Evolutionary conservation across 1,140 invertebrate species (phyloP).

Genomic region (Sycobia sp.): DNA sequence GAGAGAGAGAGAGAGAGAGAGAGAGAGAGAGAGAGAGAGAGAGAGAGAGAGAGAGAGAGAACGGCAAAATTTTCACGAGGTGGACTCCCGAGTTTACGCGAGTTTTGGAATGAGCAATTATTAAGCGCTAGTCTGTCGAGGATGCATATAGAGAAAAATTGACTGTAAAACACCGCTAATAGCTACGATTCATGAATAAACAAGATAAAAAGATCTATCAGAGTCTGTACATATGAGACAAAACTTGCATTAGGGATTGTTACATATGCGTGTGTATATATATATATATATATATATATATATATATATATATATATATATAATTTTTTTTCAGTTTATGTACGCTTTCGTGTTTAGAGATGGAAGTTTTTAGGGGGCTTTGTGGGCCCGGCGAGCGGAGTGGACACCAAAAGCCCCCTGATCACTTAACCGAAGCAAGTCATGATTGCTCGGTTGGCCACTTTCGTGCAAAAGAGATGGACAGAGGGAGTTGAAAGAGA

Average conservation of each 20-base stretch:
- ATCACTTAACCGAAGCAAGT: not conserved
- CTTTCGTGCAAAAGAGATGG: not conserved
- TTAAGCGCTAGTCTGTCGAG: too few relatives aligned
- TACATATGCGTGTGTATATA: slow-evolving; percentile 10
- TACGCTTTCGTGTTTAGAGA: slow-evolving; percentile 9
- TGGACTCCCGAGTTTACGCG: not conserved
- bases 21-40: too few relatives aligned
- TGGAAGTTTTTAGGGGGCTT: slow-evolving; percentile 30
- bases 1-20: too few relatives aligned
- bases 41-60: too few relatives aligned
- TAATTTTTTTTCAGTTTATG: slow-evolving; percentile 13
- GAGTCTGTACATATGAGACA: slow-evolving; percentile 22
- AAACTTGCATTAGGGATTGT: slow-evolving; percentile 13
- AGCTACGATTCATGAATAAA: slow-evolving; percentile 10
- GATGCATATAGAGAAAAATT: not conserved
- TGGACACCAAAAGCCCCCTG: slow-evolving; percentile 17
- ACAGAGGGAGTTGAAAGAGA: not conserved
- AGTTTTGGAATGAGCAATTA: slow-evolving; percentile 7
- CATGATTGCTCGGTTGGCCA: not conserved
- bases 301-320: slow-evolving; percentile 5
- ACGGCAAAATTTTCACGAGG: too few relatives aligned
- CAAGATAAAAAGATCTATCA: slow-evolving; percentile 6
- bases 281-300: slow-evolving; percentile 4
- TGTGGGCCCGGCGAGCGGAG: slow-evolving; percentile 4
- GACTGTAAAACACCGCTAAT: slow-evolving; percentile 16